Evolutionary conservation across 2,888 invertebrate genomes (phyloP), one percentile per base, ranked within the genome.

Genomic region (Leucophora obtusa): DNA sequence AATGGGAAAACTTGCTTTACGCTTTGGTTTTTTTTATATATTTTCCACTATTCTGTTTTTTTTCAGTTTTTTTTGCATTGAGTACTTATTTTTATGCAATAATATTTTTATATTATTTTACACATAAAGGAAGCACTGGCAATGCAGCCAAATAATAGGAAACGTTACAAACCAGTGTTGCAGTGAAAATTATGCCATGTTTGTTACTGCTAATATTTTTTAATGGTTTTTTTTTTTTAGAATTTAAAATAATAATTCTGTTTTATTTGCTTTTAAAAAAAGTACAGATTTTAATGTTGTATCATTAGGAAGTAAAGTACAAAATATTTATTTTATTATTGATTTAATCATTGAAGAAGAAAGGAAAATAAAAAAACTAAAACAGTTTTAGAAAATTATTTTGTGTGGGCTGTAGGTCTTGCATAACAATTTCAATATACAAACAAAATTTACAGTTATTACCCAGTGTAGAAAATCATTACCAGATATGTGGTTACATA

Each of bases 1-100:
- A 84, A 84, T 83, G 82, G 73, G 63, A 79, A 76, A 79, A 79
- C 75, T 82, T 82, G 70, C 65, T 77, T 76, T 65, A 72, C 62
- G 66, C 73, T 78, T 74, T 82, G 75, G 62, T 79, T 76, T 78
- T 76, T 78, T 65, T 66, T 72, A 10, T 59, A 24, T 33, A 56
- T 18, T 38, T 9, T 8, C 43, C 28, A 28, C 28, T 28, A 28
- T 7, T 28, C 7, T 28, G 4, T 28, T 56, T 56, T 17, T 17
- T 28, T 50, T 28, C 35, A 5, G 4, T 5, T 18, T 60, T 8
- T 66, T 68, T 56, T 56, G 54, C 66, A 66, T 66, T 15, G 43
- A 43, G 15, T 53, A 35, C 9, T 21, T 54, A 38, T 38, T 54
- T 54, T 54, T 24, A 38, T 18, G 54, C 38, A 66, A 66, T 38